Conservation (phyloP, 2,888 invertebrate genomes). For the Embidobia sp. region DNA sequence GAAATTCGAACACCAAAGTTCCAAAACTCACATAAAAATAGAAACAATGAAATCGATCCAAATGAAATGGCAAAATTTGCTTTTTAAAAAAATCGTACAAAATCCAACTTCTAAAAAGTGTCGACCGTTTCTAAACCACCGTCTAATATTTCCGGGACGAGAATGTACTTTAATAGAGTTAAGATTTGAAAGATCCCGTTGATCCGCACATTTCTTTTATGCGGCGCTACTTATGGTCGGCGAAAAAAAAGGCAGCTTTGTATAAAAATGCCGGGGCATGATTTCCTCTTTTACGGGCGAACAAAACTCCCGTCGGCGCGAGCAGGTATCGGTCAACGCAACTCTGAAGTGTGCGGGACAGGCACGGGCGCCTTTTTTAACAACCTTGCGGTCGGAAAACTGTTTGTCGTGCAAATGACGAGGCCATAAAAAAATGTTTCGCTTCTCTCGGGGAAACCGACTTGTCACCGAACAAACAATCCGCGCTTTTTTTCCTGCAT, state of each 20-base stretch:
- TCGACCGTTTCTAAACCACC: not conserved
- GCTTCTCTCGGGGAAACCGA: too few species aligned
- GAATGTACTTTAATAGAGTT: conserved; percentile 52
- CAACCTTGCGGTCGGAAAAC: conserved; percentile 26
- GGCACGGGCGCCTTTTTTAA: conserved; percentile 24
- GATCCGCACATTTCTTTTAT: conserved; percentile 48
- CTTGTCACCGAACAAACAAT: too few species aligned
- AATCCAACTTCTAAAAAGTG: too few species aligned
- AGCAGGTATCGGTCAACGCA: conserved; percentile 50
- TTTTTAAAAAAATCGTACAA: too few species aligned
- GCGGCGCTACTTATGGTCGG: conserved; percentile 46
- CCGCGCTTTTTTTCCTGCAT: too few species aligned
- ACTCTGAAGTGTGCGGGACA: conserved; percentile 42
- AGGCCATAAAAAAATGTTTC: conserved; percentile 30
- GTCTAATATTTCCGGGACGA: conserved; percentile 37
- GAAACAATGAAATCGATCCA: too few species aligned
- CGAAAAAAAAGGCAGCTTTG: conserved; percentile 51
- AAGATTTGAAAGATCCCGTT: conserved; percentile 51
- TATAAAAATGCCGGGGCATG: conserved; percentile 27
- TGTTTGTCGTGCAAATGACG: conserved; percentile 43
- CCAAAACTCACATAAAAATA: too few species aligned
- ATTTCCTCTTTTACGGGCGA: conserved; percentile 50
- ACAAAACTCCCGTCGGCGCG: conserved; percentile 39
- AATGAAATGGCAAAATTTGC: too few species aligned
- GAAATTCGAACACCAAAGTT: too few species aligned